Percentiles rank a stretch among this genome's conserved stretches.
These are phyloP conservation scores for Xanthia togata DNA, from an alignment of 2,888 invertebrate genomes.

Conservation along the genomic window DNA sequence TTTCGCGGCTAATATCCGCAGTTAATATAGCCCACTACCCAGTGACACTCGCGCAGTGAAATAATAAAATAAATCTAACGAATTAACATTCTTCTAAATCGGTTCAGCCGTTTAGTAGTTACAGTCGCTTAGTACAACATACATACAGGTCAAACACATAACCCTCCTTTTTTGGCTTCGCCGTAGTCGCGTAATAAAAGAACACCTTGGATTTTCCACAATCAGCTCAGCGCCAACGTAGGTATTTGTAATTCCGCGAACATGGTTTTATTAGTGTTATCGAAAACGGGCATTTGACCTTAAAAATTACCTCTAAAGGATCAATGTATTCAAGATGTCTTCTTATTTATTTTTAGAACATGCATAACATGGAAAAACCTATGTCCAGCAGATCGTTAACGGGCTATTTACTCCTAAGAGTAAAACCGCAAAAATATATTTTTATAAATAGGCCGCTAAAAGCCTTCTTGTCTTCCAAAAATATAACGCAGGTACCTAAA, in stretches of 20 bases:
- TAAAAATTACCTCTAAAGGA: background rate
- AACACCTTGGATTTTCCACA: too few species aligned
- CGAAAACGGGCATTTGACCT: background rate
- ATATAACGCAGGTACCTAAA: background rate
- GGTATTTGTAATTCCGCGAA: background rate
- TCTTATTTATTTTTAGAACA: background rate
- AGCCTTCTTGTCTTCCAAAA: background rate
- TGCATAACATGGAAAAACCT: slow-evolving; percentile 3
- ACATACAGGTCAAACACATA: too few species aligned
- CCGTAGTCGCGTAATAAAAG: too few species aligned
- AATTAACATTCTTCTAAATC: too few species aligned
- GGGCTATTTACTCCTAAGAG: slow-evolving; percentile 25
- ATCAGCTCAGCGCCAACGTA: background rate
- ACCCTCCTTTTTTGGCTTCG: too few species aligned
- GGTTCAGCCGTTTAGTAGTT: too few species aligned
- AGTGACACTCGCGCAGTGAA: too few species aligned
- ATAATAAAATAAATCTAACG: too few species aligned
- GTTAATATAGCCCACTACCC: too few species aligned
- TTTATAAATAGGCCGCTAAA: background rate
- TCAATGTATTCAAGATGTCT: background rate
- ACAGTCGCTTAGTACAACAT: too few species aligned
- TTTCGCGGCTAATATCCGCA: too few species aligned
- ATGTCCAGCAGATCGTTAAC: background rate
- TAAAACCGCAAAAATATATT: slow-evolving; percentile 14
- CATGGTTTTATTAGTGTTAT: background rate